These are phyloP conservation scores for Coelinius sp. DNA, from an alignment of 2,888 invertebrate species.

Conservation along the genomic window DNA sequence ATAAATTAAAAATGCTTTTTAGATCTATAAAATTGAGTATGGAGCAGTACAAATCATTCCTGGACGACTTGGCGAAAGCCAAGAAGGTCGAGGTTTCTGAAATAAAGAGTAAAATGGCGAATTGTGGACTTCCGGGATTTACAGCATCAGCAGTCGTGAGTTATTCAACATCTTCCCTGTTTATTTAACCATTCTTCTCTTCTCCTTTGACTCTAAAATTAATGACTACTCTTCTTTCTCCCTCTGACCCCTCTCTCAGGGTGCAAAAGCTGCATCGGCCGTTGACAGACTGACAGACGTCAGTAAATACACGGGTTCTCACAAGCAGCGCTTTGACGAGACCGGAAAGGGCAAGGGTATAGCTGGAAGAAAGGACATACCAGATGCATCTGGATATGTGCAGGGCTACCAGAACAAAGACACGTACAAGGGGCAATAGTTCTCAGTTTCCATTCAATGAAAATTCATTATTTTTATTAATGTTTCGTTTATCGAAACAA, in stretches of 20 bases:
- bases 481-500: not conserved
- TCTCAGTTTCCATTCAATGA: not conserved
- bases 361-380: constrained; percentile 83
- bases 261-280: constrained; percentile 69
- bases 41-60: constrained; percentile 86
- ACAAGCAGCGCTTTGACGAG: constrained; percentile 88
- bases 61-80: constrained; percentile 88
- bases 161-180: too few species aligned
- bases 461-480: not conserved
- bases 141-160: constrained; percentile 74
- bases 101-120: constrained; percentile 84
- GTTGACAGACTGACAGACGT: constrained; percentile 87
- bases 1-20: constrained; percentile 30
- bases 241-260: constrained; percentile 63
- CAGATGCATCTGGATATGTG: constrained; percentile 85
- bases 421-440: constrained; percentile 74
- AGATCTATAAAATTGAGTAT: constrained; percentile 79
- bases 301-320: constrained; percentile 90
- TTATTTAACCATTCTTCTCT: too few species aligned
- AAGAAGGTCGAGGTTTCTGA: constrained; percentile 86
- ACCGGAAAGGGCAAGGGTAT: constrained; percentile 89
- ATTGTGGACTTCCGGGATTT: constrained; percentile 84
- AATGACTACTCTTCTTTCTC: not conserved
- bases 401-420: constrained; percentile 88
- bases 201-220: constrained; percentile 2